These are phyloP conservation scores for Denticeps clupeoides DNA, from an alignment of 2,797 vertebrate species.

Conservation along the genomic window DNA sequence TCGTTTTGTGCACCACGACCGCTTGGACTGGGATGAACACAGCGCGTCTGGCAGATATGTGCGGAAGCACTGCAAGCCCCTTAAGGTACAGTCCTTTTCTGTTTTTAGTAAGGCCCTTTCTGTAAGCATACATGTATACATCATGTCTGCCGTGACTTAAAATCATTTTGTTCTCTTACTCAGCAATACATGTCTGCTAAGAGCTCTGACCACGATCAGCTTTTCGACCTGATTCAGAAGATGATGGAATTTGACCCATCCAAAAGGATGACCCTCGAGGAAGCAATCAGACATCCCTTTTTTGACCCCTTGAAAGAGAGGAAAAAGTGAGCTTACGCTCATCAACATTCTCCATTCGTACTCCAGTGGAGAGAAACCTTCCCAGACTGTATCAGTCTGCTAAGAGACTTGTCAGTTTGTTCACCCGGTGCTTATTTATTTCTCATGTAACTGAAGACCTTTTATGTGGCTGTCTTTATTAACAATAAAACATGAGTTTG, in stretches of 20 bases:
- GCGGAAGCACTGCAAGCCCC: constrained; percentile 68
- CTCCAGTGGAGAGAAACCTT: constrained; percentile 27
- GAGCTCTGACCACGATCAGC: constrained; percentile 56
- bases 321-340: constrained; percentile 21
- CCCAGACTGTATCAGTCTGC: constrained; percentile 64
- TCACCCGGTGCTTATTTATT: constrained; percentile 46
- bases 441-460: constrained; percentile 41
- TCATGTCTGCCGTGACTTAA: not conserved
- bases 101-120: not conserved
- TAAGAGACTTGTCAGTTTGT: constrained; percentile 12
- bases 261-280: constrained; percentile 65
- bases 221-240: constrained; percentile 70
- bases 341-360: constrained; percentile 19
- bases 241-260: constrained; percentile 75
- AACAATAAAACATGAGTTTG: constrained; percentile 5
- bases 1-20: constrained; percentile 62
- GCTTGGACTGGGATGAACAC: constrained; percentile 72
- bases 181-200: constrained; percentile 64
- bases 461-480: constrained; percentile 38
- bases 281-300: constrained; percentile 75
- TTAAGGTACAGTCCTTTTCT: constrained; percentile 56
- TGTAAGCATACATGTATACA: not conserved
- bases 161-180: not conserved
- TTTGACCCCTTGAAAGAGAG: constrained; percentile 46
- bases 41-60: constrained; percentile 69